Conservation (phyloP, 2,797 vertebrate genomes). For the Cuniculus paca region DNA sequence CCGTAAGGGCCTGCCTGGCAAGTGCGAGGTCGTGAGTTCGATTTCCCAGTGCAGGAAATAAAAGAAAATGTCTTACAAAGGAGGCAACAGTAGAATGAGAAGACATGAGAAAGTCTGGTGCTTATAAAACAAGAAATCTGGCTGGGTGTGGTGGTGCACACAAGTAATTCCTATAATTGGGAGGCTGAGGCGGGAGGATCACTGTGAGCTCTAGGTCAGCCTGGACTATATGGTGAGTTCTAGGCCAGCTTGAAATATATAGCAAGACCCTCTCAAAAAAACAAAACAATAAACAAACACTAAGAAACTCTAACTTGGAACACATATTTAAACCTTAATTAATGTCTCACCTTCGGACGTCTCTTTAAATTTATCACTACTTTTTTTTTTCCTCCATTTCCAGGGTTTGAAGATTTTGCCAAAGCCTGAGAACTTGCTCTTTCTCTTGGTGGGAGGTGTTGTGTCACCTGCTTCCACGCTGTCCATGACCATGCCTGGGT, state of each 20-base stretch:
- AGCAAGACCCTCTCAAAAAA: neutral
- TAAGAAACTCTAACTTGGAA: constrained; percentile 37
- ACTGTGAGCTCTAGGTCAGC: neutral
- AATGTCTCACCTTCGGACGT: constrained; percentile 95
- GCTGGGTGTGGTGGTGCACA: too few species aligned
- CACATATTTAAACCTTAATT: constrained; percentile 56
- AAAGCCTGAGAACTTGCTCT: constrained; percentile 97
- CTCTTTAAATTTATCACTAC: constrained; percentile 97
- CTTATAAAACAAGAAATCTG: constrained; percentile 10
- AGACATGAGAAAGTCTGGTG: neutral
- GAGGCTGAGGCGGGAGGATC: neutral
- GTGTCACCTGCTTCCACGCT: constrained; percentile 91
- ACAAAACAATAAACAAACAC: neutral
- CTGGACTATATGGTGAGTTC: too few species aligned
- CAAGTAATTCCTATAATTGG: neutral
- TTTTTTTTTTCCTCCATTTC: constrained; percentile 99
- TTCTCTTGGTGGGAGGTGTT: constrained; percentile 95
- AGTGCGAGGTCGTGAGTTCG: too few species aligned
- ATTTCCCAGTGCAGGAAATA: too few species aligned
- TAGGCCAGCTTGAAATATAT: neutral
- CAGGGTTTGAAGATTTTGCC: constrained; percentile 99
- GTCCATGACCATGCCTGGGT: constrained; percentile 90
- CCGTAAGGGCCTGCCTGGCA: too few species aligned
- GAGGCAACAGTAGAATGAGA: too few species aligned
- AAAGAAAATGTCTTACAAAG: too few species aligned